Evolutionary conservation across 2,888 invertebrate genomes (phyloP).

Genomic region (Apamea anceps): DNA sequence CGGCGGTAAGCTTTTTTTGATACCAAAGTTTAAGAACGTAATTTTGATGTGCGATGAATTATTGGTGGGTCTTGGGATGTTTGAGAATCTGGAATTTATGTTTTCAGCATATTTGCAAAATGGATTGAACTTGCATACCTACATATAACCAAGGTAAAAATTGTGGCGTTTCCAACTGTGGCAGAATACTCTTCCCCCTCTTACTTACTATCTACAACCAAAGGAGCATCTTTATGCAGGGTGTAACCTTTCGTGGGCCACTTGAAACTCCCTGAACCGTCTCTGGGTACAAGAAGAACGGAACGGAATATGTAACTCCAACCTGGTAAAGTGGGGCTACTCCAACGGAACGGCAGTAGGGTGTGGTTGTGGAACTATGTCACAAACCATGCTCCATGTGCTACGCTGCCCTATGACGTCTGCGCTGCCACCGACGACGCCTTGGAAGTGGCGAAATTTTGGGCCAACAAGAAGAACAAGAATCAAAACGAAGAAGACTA

Average conservation of each 20-base stretch:
- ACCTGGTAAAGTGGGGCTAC: neutral
- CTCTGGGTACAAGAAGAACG: neutral
- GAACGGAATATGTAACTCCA: neutral
- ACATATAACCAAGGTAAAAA: neutral
- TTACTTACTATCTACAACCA: neutral
- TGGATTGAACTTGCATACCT: neutral
- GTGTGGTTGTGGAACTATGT: neutral
- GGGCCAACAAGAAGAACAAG: neutral
- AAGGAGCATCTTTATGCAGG: neutral
- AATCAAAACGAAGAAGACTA: neutral
- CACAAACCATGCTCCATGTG: neutral
- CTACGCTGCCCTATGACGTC: no score
- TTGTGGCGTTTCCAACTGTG: neutral
- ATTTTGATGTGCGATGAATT: constrained; percentile 45
- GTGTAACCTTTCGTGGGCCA: neutral
- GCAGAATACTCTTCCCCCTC: neutral
- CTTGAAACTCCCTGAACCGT: neutral
- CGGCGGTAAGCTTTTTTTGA: constrained; percentile 75
- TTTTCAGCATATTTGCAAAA: neutral
- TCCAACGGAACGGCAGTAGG: neutral
- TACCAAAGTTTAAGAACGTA: constrained; percentile 51
- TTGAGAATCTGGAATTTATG: constrained; percentile 10
- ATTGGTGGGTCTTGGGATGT: neutral
- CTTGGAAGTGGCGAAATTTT: neutral
- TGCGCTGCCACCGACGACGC: neutral